A percentile compares a stretch with the other conserved stretches of the same genome.
These are phyloP conservation scores for Macroglossus sobrinus DNA, from an alignment of 2,113 vertebrate species.

Conservation along the genomic window DNA sequence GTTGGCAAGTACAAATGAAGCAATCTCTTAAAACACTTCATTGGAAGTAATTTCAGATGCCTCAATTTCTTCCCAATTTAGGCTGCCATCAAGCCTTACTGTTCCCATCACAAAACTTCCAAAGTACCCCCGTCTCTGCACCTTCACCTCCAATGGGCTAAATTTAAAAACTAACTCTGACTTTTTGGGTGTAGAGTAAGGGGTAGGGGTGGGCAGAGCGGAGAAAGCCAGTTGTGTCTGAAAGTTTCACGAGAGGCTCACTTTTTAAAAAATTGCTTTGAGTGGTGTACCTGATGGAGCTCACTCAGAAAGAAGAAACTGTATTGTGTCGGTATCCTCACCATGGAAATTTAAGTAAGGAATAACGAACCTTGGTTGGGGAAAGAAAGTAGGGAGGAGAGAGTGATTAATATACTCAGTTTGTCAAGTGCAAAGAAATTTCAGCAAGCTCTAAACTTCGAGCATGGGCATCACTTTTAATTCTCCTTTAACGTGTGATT, in stretches of 20 bases:
- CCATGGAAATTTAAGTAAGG: neutral
- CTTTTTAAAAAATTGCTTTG: neutral
- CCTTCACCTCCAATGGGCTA: neutral
- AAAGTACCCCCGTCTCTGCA: neutral
- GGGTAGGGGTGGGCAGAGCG: no score
- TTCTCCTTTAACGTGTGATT: slow-evolving; percentile 37
- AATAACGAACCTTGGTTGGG: neutral
- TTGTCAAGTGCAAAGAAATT: slow-evolving; percentile 35
- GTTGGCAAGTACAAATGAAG: neutral
- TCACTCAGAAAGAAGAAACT: neutral
- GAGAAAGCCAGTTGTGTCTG: neutral
- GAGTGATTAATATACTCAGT: neutral
- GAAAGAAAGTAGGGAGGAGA: neutral
- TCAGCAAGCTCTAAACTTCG: slow-evolving; percentile 18
- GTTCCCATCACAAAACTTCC: neutral
- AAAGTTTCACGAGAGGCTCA: neutral
- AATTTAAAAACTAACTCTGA: neutral
- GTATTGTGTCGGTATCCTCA: neutral
- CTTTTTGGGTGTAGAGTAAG: neutral
- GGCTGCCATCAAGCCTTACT: neutral
- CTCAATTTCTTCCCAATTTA: neutral
- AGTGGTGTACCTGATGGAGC: neutral
- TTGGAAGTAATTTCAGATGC: neutral
- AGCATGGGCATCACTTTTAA: slow-evolving; percentile 28
- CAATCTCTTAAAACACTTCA: neutral